A percentile compares a stretch with the other conserved stretches of the same genome.
These are phyloP conservation scores for Cherax quadricarinatus DNA, from an alignment of 1,140 invertebrate genomes.

Conservation along the genomic window DNA sequence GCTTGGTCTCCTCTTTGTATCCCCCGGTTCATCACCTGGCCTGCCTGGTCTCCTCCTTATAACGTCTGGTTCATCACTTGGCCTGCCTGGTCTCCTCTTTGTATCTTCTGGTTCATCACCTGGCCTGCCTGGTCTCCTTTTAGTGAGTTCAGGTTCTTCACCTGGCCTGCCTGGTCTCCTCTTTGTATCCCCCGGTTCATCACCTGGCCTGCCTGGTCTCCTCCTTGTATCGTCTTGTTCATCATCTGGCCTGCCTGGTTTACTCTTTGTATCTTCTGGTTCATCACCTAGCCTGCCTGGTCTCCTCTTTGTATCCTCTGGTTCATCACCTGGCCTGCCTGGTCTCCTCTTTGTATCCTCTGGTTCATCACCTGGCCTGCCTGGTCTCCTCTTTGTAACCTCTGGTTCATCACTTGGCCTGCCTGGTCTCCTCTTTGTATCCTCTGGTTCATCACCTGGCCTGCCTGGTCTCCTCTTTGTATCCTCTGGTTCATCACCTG, in stretches of 20 bases:
- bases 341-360: constrained; percentile 1
- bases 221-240: not conserved
- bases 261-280: not conserved
- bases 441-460: constrained; percentile 3
- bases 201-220: not conserved
- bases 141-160: not conserved
- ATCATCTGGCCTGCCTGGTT: not conserved
- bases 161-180: not conserved
- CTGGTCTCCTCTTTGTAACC: not conserved
- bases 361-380: constrained; percentile 2
- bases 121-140: constrained; percentile 14
- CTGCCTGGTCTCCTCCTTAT: not conserved
- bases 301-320: not conserved
- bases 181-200: not conserved
- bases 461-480: not conserved
- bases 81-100: constrained; percentile 11
- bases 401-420: not conserved
- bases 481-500: constrained; percentile 6
- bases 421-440: not conserved
- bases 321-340: constrained; percentile 21
- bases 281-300: constrained; percentile 8
- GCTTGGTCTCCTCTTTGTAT: not conserved
- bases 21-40: constrained; percentile 33
- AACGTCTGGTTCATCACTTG: not conserved
- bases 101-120: not conserved